phyloP scores from a whole-genome alignment of 2,797 vertebrate genomes.

The Halcyon leucocephala region DNA sequence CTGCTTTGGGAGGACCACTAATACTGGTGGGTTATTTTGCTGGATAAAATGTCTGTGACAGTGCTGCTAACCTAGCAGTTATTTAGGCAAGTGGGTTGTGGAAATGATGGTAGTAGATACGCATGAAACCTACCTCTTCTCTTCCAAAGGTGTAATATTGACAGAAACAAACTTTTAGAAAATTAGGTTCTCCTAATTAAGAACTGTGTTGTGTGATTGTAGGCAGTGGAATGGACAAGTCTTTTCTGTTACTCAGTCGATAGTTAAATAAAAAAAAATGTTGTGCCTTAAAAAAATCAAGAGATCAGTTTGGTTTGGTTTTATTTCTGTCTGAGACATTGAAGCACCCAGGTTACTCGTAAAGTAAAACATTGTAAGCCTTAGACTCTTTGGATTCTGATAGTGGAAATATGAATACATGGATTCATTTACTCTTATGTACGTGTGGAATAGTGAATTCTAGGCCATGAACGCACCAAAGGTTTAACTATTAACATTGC shows the following conservation, averaged over 20 bases:
- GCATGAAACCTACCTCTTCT: neutral
- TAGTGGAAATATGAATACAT: neutral
- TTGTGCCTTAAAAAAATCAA: neutral
- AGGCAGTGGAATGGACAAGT: neutral
- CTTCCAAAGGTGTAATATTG: neutral
- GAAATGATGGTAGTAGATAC: neutral
- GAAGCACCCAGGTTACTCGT: neutral
- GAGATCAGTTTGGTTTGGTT: neutral
- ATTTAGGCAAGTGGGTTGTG: neutral
- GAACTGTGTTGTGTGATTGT: neutral
- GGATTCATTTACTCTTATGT: neutral
- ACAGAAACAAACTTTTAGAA: neutral
- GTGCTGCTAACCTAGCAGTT: neutral
- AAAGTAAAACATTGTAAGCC: neutral
- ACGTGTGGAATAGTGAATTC: neutral
- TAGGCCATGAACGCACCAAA: neutral
- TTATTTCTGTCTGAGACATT: neutral
- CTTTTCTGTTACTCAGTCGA: neutral
- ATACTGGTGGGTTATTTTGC: neutral
- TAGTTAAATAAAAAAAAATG: neutral
- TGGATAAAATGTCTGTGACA: neutral
- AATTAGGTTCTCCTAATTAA: neutral
- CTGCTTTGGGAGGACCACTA: neutral
- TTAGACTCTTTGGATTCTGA: neutral
- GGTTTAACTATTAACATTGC: neutral